These are phyloP conservation scores for Sebastes matsubarae DNA, from an alignment of 2,797 vertebrate genomes.

Conservation along the genomic window DNA sequence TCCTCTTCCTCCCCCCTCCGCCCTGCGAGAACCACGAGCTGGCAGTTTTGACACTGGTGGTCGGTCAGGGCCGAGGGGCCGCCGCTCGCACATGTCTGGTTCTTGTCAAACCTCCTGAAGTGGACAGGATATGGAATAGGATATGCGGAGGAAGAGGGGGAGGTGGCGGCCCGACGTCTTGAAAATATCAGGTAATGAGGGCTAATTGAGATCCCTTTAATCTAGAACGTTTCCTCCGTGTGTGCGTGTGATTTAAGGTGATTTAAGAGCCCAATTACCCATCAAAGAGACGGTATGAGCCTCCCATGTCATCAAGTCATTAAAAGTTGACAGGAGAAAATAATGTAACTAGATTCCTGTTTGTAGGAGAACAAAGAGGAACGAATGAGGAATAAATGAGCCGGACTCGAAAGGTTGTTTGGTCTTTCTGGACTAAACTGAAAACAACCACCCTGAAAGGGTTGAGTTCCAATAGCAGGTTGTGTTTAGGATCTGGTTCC, in stretches of 20 bases:
- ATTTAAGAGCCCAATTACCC: slow-evolving; percentile 47
- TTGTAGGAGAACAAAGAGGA: slow-evolving; percentile 13
- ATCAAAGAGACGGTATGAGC: slow-evolving; percentile 19
- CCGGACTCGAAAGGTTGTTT: neutral
- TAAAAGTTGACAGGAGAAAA: neutral
- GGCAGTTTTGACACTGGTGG: slow-evolving; percentile 20
- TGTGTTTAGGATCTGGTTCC: neutral
- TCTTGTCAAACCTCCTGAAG: slow-evolving; percentile 46
- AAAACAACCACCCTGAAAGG: too few species aligned
- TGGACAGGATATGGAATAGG: slow-evolving; percentile 28
- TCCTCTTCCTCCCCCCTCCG: neutral
- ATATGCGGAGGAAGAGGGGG: neutral
- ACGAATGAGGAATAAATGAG: neutral
- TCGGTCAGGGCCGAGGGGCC: neutral
- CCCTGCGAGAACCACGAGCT: neutral
- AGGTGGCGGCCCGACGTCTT: slow-evolving; percentile 18
- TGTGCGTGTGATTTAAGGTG: slow-evolving; percentile 27
- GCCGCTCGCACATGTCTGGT: slow-evolving; percentile 37
- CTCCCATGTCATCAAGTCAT: neutral
- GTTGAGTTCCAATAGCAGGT: neutral
- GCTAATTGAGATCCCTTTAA: slow-evolving; percentile 70
- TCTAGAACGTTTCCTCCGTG: slow-evolving; percentile 38
- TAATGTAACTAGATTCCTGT: neutral
- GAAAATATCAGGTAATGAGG: slow-evolving; percentile 59
- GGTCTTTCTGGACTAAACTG: neutral